Conservation (phyloP, 2,888 invertebrate species). For the Phortica magna region DNA sequence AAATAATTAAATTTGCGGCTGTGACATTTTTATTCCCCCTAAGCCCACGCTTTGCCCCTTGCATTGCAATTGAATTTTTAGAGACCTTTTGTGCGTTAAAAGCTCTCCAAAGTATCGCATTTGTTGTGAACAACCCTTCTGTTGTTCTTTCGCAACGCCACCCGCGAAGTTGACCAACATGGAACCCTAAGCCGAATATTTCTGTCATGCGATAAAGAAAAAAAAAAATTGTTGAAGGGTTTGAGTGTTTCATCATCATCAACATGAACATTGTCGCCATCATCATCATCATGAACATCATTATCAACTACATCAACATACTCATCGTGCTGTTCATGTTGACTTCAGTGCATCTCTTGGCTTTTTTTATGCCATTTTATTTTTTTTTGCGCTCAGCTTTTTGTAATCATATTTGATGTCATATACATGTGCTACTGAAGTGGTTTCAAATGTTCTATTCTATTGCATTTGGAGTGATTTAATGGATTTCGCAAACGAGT, state of each 20-base stretch:
- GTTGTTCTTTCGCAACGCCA: slow-evolving; percentile 28
- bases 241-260: slow-evolving; percentile 62
- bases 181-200: not conserved
- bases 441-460: slow-evolving; percentile 59
- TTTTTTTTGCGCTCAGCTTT: slow-evolving; percentile 20
- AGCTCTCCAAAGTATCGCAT: slow-evolving; percentile 27
- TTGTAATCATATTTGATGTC: slow-evolving; percentile 72
- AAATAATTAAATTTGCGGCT: slow-evolving; percentile 73
- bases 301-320: slow-evolving; percentile 49
- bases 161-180: slow-evolving; percentile 26
- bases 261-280: slow-evolving; percentile 55
- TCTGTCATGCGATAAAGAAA: not conserved
- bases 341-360: slow-evolving; percentile 51
- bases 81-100: slow-evolving; percentile 41
- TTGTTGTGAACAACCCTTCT: slow-evolving; percentile 56
- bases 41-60: not conserved
- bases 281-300: slow-evolving; percentile 64
- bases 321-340: slow-evolving; percentile 33
- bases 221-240: slow-evolving; percentile 37
- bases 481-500: slow-evolving; percentile 71
- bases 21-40: slow-evolving; percentile 64
- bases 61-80: slow-evolving; percentile 19
- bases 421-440: slow-evolving; percentile 58
- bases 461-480: slow-evolving; percentile 62
- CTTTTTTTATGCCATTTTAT: slow-evolving; percentile 45